Base-by-base conservation (phyloP, 2,888 invertebrate species). In the Acanthosepion lycidas region DNA sequence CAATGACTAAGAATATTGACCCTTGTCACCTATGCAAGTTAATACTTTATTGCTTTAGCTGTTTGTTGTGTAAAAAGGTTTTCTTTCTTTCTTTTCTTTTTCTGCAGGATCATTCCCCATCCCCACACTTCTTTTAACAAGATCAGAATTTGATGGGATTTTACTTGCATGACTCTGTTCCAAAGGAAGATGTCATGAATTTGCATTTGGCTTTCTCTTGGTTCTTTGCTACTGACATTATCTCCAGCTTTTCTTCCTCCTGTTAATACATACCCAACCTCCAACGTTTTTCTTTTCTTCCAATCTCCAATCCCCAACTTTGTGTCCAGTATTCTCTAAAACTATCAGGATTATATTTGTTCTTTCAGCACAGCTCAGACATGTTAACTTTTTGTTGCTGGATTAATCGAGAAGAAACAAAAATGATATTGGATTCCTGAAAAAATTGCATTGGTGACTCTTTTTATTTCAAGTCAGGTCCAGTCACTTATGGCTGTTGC, bases 11-110 rank as follows among this genome's bases (percentile, higher is more conserved):
- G 78, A 78, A 78, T 78, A 78, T 78, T 78, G 78, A 78, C 78
- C 78, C n/a, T 78, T 78, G 78, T 78, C 78, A 78, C n/a, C 33
- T n/a, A 78, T n/a, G n/a, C 78, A 78, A 78, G 78, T 78, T n/a
- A 33, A n/a, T 5, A 33, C 78, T 78, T 78, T 78, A 78, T 78
- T 78, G n/a, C 78, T 78, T n/a, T 15, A 2, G n/a, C 5, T 78
- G 78, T 78, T 78, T n/a, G 33, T 78, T n/a, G 8, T 33, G 78
- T 12, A 78, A 78, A 78, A n/a, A 78, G n/a, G 6, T 78, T 28
- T 78, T 78, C 33, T 78, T 18, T 78, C 15, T 78, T n/a, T 15
- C 15, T 78, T 78, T 78, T n/a, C 15, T 9, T 9, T n/a, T 78
- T 78, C n/a, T 78, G 33, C n/a, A 78, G 59, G 23, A 59, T 59